A percentile compares a stretch with the other conserved stretches of the same genome.
Conservation (phyloP, 2,113 vertebrate genomes). For the Sorex araneus region DNA sequence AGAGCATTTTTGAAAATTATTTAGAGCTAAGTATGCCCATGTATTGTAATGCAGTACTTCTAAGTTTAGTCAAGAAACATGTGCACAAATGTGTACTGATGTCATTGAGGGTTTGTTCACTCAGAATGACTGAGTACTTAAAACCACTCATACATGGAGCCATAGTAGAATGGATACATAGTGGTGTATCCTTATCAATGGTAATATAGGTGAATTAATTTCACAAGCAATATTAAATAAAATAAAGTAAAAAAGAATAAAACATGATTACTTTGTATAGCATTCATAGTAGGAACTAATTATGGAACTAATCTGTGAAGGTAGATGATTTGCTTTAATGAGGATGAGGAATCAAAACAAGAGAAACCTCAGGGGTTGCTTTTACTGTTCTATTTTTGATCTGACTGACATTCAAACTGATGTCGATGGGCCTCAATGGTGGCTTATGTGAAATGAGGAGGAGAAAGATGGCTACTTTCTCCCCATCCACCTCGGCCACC, state of each 20-base stretch:
- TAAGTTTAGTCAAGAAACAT: too few relatives aligned
- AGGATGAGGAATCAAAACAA: not conserved
- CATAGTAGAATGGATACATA: not conserved
- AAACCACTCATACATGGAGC: not conserved
- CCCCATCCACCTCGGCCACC: too few relatives aligned
- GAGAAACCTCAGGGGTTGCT: not conserved
- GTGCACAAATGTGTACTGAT: too few relatives aligned
- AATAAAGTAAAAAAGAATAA: not conserved
- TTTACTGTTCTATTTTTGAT: not conserved
- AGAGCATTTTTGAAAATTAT: too few relatives aligned
- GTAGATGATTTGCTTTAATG: not conserved
- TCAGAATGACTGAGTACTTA: not conserved
- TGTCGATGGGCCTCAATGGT: too few relatives aligned
- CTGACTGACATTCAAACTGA: not conserved
- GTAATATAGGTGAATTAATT: not conserved
- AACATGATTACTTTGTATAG: too few relatives aligned
- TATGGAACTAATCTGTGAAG: not conserved
- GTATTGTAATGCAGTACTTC: too few relatives aligned
- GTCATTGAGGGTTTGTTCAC: too few relatives aligned
- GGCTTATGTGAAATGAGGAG: too few relatives aligned
- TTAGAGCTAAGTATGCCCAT: too few relatives aligned
- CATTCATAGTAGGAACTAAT: too few relatives aligned
- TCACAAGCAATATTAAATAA: not conserved
- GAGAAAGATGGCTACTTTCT: too few relatives aligned
- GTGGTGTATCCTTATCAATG: not conserved